These are phyloP conservation scores for Crenuchus spilurus DNA, from an alignment of 2,797 vertebrate genomes.

Conservation along the genomic window DNA sequence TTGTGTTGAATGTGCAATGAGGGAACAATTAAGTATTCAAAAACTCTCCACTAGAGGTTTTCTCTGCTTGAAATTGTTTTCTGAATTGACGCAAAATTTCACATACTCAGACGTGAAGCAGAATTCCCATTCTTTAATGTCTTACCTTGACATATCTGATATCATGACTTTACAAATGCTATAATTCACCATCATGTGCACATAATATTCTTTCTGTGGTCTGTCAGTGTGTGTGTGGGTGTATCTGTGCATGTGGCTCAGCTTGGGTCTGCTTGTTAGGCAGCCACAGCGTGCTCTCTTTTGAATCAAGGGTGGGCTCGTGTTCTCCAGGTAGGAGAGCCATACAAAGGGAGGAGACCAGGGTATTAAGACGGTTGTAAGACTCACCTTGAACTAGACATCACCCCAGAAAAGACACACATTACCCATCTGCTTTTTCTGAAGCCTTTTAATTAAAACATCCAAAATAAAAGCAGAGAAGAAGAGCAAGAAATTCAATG, in stretches of 20 bases:
- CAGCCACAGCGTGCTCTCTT: constrained; percentile 57
- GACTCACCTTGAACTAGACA: constrained; percentile 83
- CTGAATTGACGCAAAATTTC: neutral
- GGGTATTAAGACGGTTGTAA: constrained; percentile 76
- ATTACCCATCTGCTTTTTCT: constrained; percentile 87
- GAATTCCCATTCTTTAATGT: neutral
- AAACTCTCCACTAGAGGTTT: neutral
- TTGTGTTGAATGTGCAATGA: constrained; percentile 17
- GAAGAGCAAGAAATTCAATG: constrained; percentile 78
- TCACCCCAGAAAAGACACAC: constrained; percentile 79
- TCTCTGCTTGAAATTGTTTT: neutral
- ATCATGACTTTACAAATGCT: constrained; percentile 9
- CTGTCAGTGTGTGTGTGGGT: constrained; percentile 21
- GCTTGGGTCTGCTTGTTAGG: constrained; percentile 30
- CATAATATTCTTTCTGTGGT: constrained; percentile 25
- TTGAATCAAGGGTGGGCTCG: constrained; percentile 64
- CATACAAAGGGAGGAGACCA: constrained; percentile 62
- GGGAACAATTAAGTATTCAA: neutral
- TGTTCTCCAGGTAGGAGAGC: constrained; percentile 63
- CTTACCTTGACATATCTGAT: neutral
- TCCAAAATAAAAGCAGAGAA: constrained; percentile 81
- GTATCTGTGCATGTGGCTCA: constrained; percentile 9
- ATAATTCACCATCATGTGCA: neutral
- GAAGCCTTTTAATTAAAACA: constrained; percentile 84
- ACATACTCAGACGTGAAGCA: neutral